Conservation (phyloP, 2,888 invertebrate genomes). For the Laspeyria flexula region DNA sequence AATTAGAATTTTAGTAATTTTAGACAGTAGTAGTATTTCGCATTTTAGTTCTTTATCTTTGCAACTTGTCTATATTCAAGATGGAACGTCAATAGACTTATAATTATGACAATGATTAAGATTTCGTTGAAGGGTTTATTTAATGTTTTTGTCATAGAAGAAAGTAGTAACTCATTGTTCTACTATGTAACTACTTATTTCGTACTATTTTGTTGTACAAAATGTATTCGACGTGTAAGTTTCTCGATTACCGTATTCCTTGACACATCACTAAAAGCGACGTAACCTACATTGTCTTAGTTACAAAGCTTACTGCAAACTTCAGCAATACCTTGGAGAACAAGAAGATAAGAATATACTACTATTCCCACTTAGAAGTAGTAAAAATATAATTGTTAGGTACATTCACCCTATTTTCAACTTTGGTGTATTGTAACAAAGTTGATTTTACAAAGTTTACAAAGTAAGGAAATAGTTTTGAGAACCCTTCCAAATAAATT, state of each 20-base stretch:
- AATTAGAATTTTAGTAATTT: too few species aligned
- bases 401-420: conserved; percentile 17
- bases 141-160: too few species aligned
- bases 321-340: conserved; percentile 32
- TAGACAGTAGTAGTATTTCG: too few species aligned
- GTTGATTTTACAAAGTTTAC: conserved; percentile 17
- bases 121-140: too few species aligned
- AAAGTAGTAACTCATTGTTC: too few species aligned
- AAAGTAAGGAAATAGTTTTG: background rate
- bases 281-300: conserved; percentile 35
- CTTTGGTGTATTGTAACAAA: conserved; percentile 19
- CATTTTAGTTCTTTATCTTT: too few species aligned
- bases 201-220: background rate
- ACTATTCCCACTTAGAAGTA: conserved; percentile 31
- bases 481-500: conserved; percentile 18
- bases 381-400: conserved; percentile 43
- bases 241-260: conserved; percentile 12
- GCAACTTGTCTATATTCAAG: too few species aligned
- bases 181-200: background rate
- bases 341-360: conserved; percentile 37
- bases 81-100: too few species aligned
- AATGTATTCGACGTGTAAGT: background rate
- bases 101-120: too few species aligned
- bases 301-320: conserved; percentile 38
- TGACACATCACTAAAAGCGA: conserved; percentile 18